Base-by-base conservation (phyloP, 2,888 invertebrate species). In the Rhamphomyia laevipes region DNA sequence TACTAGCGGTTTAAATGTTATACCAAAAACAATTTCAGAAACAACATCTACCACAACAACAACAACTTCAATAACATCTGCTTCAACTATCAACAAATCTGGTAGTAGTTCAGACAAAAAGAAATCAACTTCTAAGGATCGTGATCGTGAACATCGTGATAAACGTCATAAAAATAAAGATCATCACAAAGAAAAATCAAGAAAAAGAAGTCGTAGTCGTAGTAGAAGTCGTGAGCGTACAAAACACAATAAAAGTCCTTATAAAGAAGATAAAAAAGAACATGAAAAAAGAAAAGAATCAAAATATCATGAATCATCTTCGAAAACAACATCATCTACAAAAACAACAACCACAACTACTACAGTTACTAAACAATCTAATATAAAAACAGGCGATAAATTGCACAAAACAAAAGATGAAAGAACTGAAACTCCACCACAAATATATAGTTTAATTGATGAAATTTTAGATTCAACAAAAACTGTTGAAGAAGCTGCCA, bases 401-500 rank as follows among this genome's bases (percentile, higher is more conserved):
- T 61, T 56, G 16, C 58, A 52, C 50, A 59, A 51, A 21, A 12
- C 18, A 27, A 57, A 55, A 17, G 56, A 41, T 1, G 51, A 50
- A 5, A 55, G 51, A 4, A 55, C 53, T 42, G 65, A 57, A 55
- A 61, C 47, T 18, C 41, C 55, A 2, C 45, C 57, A 30, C 61
- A 60, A 48, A 53, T 58, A 37, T 69, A 60, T 27, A 69, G 61
- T 56, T 55, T 70, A 43, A 59, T 69, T 23, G 71, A 70, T 59
- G 62, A 70, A 59, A 71, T 70, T 44, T 55, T 70, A 1, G 68
- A 70, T 48, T 67, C 68, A 4, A 61, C 51, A 7, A 68, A 69
- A 54, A 67, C 68, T 1, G 63, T 68, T 0, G 68, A 68, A 45
- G 62, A 68, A 51, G 68, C 68, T 4, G 68, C 68, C 3, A 68